phyloP scores from a whole-genome alignment of 2,797 vertebrate species.

The Pangasius macronema region DNA sequence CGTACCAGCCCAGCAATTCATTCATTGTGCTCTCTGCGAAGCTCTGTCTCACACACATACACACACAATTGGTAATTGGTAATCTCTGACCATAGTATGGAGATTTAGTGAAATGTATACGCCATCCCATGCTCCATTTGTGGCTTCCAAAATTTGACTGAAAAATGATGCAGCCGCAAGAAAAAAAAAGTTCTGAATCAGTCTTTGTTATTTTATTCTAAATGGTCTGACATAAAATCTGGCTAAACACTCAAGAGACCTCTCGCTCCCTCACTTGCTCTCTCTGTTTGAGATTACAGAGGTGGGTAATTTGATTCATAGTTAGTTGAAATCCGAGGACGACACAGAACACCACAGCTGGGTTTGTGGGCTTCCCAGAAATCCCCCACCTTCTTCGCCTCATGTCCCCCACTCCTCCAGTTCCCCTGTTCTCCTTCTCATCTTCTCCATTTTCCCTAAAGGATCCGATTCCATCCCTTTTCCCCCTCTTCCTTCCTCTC shows the following conservation, averaged over 20 bases:
- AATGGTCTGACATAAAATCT: slow-evolving; percentile 22
- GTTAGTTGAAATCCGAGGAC: slow-evolving; percentile 91
- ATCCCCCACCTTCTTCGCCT: slow-evolving; percentile 66
- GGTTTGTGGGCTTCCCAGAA: slow-evolving; percentile 83
- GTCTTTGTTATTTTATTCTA: slow-evolving; percentile 69
- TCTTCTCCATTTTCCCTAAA: slow-evolving; percentile 59
- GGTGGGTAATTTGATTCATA: slow-evolving; percentile 84
- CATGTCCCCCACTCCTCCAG: slow-evolving; percentile 56
- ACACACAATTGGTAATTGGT: slow-evolving; percentile 17
- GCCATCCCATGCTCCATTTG: slow-evolving; percentile 18
- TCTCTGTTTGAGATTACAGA: slow-evolving; percentile 79
- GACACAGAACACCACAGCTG: slow-evolving; percentile 94
- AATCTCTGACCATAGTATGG: slow-evolving; percentile 9
- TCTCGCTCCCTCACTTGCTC: slow-evolving; percentile 69
- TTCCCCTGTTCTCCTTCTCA: slow-evolving; percentile 60
- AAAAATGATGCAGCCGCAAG: slow-evolving; percentile 27
- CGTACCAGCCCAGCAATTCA: slow-evolving; percentile 98
- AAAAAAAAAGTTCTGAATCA: slow-evolving; percentile 65
- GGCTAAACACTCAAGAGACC: slow-evolving; percentile 64
- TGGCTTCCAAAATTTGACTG: slow-evolving; percentile 21
- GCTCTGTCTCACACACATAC: slow-evolving; percentile 82
- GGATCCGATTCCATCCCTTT: slow-evolving; percentile 37
- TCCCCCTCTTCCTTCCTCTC: slow-evolving; percentile 74
- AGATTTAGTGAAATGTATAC: slow-evolving; percentile 22
- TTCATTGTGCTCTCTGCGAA: slow-evolving; percentile 99